Evolutionary conservation across 2,888 invertebrate species (phyloP), one percentile per base, ranked within the genome.

Genomic region (Zeuzera pyrina): DNA sequence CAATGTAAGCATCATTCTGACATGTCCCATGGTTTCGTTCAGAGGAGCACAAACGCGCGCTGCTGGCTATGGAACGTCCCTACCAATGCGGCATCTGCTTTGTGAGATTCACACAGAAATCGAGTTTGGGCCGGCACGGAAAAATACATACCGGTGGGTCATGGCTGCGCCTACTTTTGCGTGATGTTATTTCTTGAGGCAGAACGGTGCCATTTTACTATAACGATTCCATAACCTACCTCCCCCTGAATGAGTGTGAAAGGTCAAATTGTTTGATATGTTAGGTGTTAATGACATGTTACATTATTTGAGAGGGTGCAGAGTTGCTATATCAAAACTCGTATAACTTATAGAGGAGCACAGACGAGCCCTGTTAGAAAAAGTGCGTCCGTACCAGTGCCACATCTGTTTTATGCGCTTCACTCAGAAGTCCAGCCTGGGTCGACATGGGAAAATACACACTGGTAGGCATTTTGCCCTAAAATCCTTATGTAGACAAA

Each of bases 351-450:
- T 84, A 84, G 84, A 84, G 83, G 84, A 84, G 76, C 84, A 84
- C 83, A 84, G 84, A 79, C 84, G 79, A 71, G 84, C 84, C 83
- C 83, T 84, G 81, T 84, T 84, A 84, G 84, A 83, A 72, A 84
- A 84, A 84, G 84, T 83, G 83, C 84, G 84, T 73, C 88, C 89
- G 55, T 89, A 89, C 83, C 89, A 89, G 78, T 90, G 89, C 81
- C 87, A 88, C 78, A 78, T 89, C 69, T 90, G 89, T 76, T 85
- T 87, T 73, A 89, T 89, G 78, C 85, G 89, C 77, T 90, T 89
- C 77, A 89, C 89, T 64, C 89, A 90, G 78, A 89, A 89, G 81
- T 89, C 89, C 78, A 89, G 89, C 71, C 84, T 90, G 59, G 89
- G 89, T 76, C 89, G 89, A 62, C 89, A 90, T 74, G 89, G 89